These are phyloP conservation scores for Polyergus mexicanus DNA, from an alignment of 1,140 invertebrate genomes.

Conservation along the genomic window DNA sequence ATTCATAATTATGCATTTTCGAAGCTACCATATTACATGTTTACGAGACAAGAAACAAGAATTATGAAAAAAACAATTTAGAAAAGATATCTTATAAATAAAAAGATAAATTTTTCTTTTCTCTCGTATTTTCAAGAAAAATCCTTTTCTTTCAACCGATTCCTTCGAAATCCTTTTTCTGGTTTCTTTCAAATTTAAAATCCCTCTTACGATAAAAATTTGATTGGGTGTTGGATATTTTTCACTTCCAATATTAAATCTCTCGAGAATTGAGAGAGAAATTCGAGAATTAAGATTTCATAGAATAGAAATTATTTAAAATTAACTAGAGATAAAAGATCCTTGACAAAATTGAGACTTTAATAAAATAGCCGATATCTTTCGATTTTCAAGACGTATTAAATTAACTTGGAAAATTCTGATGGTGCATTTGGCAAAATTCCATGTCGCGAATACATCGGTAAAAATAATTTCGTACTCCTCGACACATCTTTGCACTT, in stretches of 20 bases:
- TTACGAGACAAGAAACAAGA: background rate
- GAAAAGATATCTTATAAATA: background rate
- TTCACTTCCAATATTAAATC: background rate
- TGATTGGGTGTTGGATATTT: background rate
- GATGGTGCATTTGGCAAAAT: conserved; percentile 49
- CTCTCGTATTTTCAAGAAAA: background rate
- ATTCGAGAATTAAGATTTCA: background rate
- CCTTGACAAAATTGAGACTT: background rate
- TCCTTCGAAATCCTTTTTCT: background rate
- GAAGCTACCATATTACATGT: background rate
- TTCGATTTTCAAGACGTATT: background rate
- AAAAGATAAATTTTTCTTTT: background rate
- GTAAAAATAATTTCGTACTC: conserved; percentile 50
- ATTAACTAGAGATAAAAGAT: background rate
- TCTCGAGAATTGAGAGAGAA: background rate
- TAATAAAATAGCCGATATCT: conserved; percentile 9
- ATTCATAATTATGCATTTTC: background rate
- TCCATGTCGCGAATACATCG: conserved; percentile 48
- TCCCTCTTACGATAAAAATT: conserved; percentile 12
- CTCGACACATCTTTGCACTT: conserved; percentile 44
- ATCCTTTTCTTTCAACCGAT: background rate
- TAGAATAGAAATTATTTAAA: conserved; percentile 1
- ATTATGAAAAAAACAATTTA: background rate
- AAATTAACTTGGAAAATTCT: conserved; percentile 30
- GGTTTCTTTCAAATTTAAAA: background rate